Base-by-base conservation (phyloP, 2,888 invertebrate genomes). In the Drosophila dives region DNA sequence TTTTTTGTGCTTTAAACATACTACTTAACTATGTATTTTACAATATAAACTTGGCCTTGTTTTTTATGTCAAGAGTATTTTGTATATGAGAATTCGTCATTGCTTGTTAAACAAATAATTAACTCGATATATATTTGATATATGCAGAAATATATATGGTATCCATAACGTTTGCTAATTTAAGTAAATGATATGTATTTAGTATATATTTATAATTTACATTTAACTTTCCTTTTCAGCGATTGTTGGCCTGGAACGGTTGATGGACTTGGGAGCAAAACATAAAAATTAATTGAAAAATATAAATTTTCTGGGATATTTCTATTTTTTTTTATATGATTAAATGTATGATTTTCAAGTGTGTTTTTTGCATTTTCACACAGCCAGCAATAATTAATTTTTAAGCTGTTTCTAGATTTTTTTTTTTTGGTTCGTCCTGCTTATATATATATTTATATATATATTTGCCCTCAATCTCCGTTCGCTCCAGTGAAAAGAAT, bases 151-250 rank as follows among this genome's bases (percentile, higher is more conserved):
- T 65, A 63, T 72, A 61, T 72, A 61, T 64, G 38, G 40, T 38
- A 33, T 64, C 51, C 42, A 38, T 59, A 29, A 68, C 61, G 36
- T 61, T 72, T 56, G 59, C 45, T 69, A 59, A 65, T 33, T 62
- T 53, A 63, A 56, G 64, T 74, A 79, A 79, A 80, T 79, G 79
- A 79, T 79, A 79, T 79, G 79, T 74, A 66, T 71, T 59, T 11
- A 56, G 45, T 66, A 51, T 59, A n/a, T 23, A 49, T 20, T 48
- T 58, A n/a, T 34, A 26, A 34, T 59, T 49, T 7, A 42, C 20
- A 49, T 64, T 15, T 8, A 48, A 29, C 5, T 36, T 49, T 23
- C 15, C 3, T 10, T 48, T n/a, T 26, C 34, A 11, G 29, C 23
- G 7, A 34, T 23, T 23, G 26, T 48, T 20, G 32, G 48, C 29